Evolutionary conservation across 2,113 vertebrate species (phyloP).

Genomic region (Cryptotis parvus): DNA sequence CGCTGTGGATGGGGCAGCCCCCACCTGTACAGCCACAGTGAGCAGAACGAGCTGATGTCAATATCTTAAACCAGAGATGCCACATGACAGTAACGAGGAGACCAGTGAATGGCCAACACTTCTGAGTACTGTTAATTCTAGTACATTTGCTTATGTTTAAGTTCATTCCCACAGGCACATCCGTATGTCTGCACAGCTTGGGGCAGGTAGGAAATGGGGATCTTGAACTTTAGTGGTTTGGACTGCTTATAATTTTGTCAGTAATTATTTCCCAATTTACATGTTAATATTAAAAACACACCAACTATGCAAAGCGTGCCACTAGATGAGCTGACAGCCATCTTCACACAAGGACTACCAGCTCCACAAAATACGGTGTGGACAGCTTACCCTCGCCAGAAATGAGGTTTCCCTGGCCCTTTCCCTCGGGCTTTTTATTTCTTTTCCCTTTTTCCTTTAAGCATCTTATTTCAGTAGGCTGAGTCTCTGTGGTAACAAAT

Average conservation of each 20-base stretch:
- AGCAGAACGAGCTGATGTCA: background rate
- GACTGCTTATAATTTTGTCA: background rate
- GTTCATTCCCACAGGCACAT: background rate
- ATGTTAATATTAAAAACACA: constrained; percentile 48
- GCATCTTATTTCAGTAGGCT: background rate
- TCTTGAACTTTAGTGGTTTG: background rate
- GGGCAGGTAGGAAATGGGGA: background rate
- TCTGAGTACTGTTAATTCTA: background rate
- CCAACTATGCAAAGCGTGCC: background rate
- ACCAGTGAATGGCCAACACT: background rate
- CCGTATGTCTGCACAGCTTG: background rate
- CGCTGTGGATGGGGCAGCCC: background rate
- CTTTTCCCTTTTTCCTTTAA: background rate
- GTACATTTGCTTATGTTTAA: background rate
- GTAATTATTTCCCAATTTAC: background rate
- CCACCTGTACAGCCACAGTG: too few relatives aligned
- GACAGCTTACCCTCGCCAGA: constrained; percentile 15
- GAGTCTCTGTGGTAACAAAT: too few relatives aligned
- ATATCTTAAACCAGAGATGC: background rate
- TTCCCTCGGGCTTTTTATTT: background rate
- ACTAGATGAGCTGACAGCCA: background rate
- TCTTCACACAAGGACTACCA: background rate
- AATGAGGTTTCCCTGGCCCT: background rate
- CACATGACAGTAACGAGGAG: background rate
- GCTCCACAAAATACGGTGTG: background rate